Evolutionary conservation across 2,888 invertebrate species (phyloP).

Genomic region (Teinopalpus imperialis): DNA sequence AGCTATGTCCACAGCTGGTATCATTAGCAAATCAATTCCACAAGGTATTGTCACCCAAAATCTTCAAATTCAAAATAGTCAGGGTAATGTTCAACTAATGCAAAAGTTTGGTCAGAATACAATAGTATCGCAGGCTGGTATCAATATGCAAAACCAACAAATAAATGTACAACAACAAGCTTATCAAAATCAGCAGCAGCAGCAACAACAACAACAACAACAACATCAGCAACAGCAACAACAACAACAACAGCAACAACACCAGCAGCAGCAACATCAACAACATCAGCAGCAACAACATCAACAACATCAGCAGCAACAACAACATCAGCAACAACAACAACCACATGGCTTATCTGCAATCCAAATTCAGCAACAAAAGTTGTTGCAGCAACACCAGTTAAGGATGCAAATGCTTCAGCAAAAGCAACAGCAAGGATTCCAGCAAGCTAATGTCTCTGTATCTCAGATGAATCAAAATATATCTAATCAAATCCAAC

Average conservation of each 20-base stretch:
- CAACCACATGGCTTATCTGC: constrained; percentile 72
- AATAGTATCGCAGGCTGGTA: constrained; percentile 56
- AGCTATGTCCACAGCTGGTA: constrained; percentile 59
- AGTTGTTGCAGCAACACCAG: constrained; percentile 81
- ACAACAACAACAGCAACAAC: constrained; percentile 48
- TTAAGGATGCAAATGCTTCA: constrained; percentile 77
- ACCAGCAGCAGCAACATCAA: constrained; percentile 35
- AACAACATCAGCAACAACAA: constrained; percentile 50
- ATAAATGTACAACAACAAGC: constrained; percentile 63
- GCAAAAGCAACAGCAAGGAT: constrained; percentile 47
- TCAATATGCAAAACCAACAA: constrained; percentile 61
- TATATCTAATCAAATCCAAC: constrained; percentile 64
- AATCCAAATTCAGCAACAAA: constrained; percentile 78
- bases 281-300: constrained; percentile 41
- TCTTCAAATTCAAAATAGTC: constrained; percentile 66
- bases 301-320: constrained; percentile 37
- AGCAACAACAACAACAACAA: constrained; percentile 33
- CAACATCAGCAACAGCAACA: constrained; percentile 56
- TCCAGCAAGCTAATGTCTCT: constrained; percentile 66
- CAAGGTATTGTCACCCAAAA: constrained; percentile 72
- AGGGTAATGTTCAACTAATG: constrained; percentile 60
- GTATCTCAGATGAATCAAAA: constrained; percentile 70
- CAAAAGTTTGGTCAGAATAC: constrained; percentile 69
- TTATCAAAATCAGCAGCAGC: constrained; percentile 49
- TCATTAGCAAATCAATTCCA: constrained; percentile 68